Conservation (phyloP, 1,140 invertebrate species). For the Neodiprion pinetum region DNA sequence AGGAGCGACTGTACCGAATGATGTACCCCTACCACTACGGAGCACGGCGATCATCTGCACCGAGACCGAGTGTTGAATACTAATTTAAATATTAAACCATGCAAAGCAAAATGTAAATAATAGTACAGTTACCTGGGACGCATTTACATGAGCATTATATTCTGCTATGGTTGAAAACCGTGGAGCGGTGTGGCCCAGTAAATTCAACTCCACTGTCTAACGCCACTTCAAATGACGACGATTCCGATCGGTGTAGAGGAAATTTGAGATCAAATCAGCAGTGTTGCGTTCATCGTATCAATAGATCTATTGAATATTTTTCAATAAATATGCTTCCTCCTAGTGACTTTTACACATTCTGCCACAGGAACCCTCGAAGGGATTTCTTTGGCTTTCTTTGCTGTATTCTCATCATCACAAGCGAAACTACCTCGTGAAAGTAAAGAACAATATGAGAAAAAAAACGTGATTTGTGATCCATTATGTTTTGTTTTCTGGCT, state of each 20-base stretch:
- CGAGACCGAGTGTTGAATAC: conserved; percentile 12
- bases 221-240: neutral
- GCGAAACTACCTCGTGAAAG: no score
- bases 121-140: conserved; percentile 27
- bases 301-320: no score
- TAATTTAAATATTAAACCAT: conserved; percentile 45
- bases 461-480: no score
- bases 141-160: conserved; percentile 37
- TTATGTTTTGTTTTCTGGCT: no score
- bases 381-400: no score
- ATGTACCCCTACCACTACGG: neutral
- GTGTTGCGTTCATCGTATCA: no score
- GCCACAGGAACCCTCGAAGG: no score
- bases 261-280: no score
- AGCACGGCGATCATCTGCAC: neutral
- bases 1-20: neutral
- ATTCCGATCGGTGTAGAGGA: neutral
- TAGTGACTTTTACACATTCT: no score
- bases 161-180: conserved; percentile 1
- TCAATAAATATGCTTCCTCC: no score
- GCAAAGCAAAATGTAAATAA: conserved; percentile 40
- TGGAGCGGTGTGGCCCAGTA: neutral
- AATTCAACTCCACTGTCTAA: neutral
- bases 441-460: no score
- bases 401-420: no score